A percentile compares a stretch with the other conserved stretches of the same genome.
phyloP scores from a whole-genome alignment of 2,888 invertebrate species.

The Ormyrus rosae region DNA sequence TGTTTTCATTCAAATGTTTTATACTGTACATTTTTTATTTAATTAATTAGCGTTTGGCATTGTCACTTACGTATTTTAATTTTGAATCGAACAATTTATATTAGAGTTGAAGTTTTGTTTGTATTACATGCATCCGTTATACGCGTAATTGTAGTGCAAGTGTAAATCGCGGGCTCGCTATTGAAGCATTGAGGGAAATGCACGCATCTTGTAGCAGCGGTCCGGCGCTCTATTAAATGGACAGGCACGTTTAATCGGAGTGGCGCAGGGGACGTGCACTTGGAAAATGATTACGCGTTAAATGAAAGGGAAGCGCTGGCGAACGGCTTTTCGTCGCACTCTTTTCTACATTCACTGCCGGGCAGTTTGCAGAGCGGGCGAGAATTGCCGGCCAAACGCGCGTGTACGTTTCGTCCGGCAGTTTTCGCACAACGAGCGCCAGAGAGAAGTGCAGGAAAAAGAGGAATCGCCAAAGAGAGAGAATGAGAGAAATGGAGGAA shows the following conservation, averaged over 20 bases:
- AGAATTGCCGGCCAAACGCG: slow-evolving; percentile 56
- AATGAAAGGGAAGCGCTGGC: slow-evolving; percentile 71
- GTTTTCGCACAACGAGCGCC: slow-evolving; percentile 33
- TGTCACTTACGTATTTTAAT: no score
- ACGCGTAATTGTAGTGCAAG: no score
- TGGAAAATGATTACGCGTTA: slow-evolving; percentile 73
- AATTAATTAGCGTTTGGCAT: no score
- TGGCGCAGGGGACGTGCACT: slow-evolving; percentile 61
- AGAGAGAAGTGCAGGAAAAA: slow-evolving; percentile 37
- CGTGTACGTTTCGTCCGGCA: slow-evolving; percentile 55
- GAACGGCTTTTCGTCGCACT: slow-evolving; percentile 50
- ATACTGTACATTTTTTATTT: no score
- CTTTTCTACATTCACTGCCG: background rate
- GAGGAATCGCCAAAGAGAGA: slow-evolving; percentile 36
- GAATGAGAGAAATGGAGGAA: slow-evolving; percentile 47
- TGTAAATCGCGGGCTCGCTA: no score
- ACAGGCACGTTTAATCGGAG: slow-evolving; percentile 61
- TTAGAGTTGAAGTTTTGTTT: no score
- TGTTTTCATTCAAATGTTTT: no score
- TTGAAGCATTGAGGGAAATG: background rate
- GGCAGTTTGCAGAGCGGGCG: slow-evolving; percentile 39
- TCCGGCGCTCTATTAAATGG: slow-evolving; percentile 55
- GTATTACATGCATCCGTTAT: no score
- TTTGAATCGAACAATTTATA: no score
- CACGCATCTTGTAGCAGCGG: background rate